phyloP scores from a whole-genome alignment of 2,888 invertebrate species.

The Caenorhabditis afra region DNA sequence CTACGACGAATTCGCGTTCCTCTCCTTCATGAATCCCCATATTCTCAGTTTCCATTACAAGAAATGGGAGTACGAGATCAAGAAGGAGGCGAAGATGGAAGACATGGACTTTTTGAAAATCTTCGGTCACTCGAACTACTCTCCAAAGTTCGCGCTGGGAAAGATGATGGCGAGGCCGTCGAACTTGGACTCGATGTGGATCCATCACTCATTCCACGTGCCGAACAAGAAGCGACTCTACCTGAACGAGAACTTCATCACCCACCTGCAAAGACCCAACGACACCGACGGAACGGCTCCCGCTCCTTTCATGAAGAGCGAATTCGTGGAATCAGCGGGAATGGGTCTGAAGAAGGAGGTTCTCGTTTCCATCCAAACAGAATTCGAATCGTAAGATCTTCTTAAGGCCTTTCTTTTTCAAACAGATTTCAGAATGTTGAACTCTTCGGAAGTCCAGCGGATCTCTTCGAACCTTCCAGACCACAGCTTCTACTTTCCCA shows the following conservation, averaged over 20 bases:
- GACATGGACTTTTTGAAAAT: conserved; percentile 37
- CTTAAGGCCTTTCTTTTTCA: too few relatives aligned
- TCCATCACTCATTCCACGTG: conserved; percentile 51
- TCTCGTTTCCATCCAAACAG: too few relatives aligned
- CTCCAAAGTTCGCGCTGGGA: conserved; percentile 29
- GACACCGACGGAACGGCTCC: background rate
- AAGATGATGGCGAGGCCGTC: conserved; percentile 55
- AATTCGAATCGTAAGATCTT: too few relatives aligned
- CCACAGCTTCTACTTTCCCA: conserved; percentile 22
- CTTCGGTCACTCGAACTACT: conserved; percentile 25
- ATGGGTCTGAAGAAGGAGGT: too few relatives aligned
- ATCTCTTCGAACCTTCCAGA: conserved; percentile 3
- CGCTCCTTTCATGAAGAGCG: background rate
- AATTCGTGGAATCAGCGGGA: too few relatives aligned
- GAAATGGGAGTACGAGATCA: conserved; percentile 24
- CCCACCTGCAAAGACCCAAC: conserved; percentile 29
- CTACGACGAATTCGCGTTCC: conserved; percentile 48
- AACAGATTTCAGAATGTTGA: background rate
- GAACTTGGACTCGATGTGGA: conserved; percentile 56
- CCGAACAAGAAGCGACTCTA: conserved; percentile 8
- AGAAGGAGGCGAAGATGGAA: background rate
- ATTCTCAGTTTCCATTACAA: conserved; percentile 38
- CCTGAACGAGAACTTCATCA: conserved; percentile 26
- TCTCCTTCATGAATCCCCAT: conserved; percentile 19
- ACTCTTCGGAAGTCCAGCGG: background rate